Conservation (phyloP, 2,888 invertebrate species). For the Rhopalosiphum nymphaeae region DNA sequence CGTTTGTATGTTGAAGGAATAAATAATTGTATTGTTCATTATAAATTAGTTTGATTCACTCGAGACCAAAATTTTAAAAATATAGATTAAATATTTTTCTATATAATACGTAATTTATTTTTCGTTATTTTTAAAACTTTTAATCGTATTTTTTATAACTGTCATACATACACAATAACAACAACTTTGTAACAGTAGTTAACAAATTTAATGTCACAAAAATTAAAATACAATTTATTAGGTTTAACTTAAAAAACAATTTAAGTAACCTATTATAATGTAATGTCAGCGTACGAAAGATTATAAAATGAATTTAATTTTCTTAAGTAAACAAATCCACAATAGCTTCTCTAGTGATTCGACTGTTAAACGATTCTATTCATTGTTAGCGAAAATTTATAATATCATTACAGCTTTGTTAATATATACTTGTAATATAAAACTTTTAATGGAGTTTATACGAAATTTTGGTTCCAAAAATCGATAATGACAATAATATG, state of each 20-base stretch:
- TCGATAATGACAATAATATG: constrained; percentile 7
- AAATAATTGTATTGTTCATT: constrained; percentile 5
- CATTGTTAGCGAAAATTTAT: neutral
- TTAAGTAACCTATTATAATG: neutral
- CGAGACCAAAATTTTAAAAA: neutral
- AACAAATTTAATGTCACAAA: neutral
- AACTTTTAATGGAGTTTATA: constrained; percentile 12
- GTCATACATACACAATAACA: neutral
- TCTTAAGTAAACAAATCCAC: neutral
- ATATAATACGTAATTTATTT: neutral
- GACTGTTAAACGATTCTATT: neutral
- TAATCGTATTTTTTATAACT: neutral
- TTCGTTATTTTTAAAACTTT: neutral
- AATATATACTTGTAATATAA: neutral
- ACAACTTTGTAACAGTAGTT: neutral
- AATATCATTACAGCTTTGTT: neutral
- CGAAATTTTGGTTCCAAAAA: neutral
- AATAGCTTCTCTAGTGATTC: neutral
- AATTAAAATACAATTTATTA: neutral
- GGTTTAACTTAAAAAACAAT: neutral
- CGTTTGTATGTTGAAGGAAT: constrained; percentile 11
- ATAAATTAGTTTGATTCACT: neutral
- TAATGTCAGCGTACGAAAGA: neutral
- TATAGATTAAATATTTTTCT: neutral
- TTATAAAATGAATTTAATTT: neutral